Conservation (phyloP, 1,140 invertebrate species). For the Vanessa tameamea region DNA sequence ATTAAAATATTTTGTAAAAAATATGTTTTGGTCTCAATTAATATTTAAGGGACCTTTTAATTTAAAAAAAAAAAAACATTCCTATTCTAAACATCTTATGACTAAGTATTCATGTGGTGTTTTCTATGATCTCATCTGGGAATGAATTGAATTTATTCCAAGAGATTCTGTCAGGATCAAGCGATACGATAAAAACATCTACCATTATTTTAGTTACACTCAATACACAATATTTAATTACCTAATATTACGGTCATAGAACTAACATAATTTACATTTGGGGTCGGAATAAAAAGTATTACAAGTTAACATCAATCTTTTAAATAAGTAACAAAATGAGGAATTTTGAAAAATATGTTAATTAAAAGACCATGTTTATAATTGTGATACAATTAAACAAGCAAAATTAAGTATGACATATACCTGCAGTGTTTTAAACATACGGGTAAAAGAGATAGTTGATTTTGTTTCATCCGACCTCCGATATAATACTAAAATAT, state of each 20-base stretch:
- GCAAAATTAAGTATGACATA: background rate
- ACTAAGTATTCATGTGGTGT: slow-evolving; percentile 19
- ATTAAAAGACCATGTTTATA: background rate
- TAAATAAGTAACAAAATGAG: slow-evolving; percentile 6
- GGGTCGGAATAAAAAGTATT: background rate
- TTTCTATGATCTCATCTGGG: slow-evolving; percentile 13
- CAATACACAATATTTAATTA: slow-evolving; percentile 17
- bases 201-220: slow-evolving; percentile 5
- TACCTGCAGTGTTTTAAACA: background rate
- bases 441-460: slow-evolving; percentile 1
- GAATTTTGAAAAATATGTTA: background rate
- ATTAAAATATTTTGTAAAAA: slow-evolving; percentile 10
- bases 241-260: slow-evolving; percentile 15
- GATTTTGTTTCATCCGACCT: slow-evolving; percentile 1
- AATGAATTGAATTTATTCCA: slow-evolving; percentile 24
- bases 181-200: slow-evolving; percentile 15
- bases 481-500: background rate
- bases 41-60: slow-evolving; percentile 12
- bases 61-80: slow-evolving; percentile 8
- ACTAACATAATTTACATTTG: slow-evolving; percentile 2
- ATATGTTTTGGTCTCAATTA: slow-evolving; percentile 14
- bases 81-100: slow-evolving; percentile 15
- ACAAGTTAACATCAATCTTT: background rate
- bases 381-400: slow-evolving; percentile 2
- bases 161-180: slow-evolving; percentile 23